phyloP scores from a whole-genome alignment of 2,888 invertebrate genomes.

The Heteropelma amictum region DNA sequence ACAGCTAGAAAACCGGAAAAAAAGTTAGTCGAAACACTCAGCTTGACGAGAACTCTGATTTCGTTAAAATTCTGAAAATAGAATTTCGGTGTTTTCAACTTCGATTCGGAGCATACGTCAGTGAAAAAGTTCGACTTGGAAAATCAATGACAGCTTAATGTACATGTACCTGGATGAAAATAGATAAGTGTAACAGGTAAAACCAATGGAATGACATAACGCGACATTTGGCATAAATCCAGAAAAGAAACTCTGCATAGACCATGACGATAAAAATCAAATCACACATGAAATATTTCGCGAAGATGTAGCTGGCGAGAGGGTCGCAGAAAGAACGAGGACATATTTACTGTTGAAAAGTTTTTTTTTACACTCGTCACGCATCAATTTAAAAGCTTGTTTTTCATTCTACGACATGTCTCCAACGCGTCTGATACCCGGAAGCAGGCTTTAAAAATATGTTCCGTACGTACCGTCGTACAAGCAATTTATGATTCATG shows the following conservation, averaged over 20 bases:
- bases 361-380: no score
- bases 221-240: constrained; percentile 64
- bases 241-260: constrained; percentile 42
- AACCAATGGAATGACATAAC: constrained; percentile 39
- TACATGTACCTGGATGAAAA: neutral
- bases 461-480: no score
- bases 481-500: neutral
- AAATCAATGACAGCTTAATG: neutral
- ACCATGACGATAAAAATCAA: constrained; percentile 64
- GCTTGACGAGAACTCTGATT: neutral
- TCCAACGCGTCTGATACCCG: no score
- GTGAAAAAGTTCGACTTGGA: neutral
- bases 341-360: no score
- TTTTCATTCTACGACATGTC: neutral
- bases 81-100: no score
- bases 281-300: constrained; percentile 58
- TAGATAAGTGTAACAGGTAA: constrained; percentile 64
- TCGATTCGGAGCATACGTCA: neutral
- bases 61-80: neutral
- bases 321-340: no score
- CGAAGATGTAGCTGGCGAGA: constrained; percentile 49
- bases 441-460: no score
- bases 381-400: neutral
- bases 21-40: no score
- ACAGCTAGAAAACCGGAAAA: no score